Base-by-base conservation (phyloP, 1,140 invertebrate species). In the Lerema accius region DNA sequence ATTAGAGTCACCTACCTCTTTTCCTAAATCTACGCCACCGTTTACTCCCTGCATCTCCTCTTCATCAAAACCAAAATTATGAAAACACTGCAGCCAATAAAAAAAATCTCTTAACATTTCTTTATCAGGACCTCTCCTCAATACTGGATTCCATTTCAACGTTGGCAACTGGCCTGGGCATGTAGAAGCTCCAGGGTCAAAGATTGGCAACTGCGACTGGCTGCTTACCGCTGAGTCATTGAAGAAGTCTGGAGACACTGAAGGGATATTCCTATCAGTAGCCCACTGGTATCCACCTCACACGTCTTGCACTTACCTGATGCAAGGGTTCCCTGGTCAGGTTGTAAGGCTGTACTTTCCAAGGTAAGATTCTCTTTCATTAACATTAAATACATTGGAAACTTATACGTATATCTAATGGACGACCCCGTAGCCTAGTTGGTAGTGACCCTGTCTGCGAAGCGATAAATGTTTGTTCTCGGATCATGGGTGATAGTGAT, bases 141-240 rank as follows among this genome's bases (percentile, higher is more conserved):
- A 97, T 81, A 97, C 96, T 0, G 97, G 97, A 0, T 98, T 98
- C 80, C 96, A 97, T 82, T 98, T 98, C 91, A 97, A 97, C 88
- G 96, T 97, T 14, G 96, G 96, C 45, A 97, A 97, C 84, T 97
- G 96, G 96, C 96, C 96, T 0, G 96, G 96, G 1, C 96, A 97
- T 80, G 96, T 97, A 51, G 96, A 98, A 71, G 96, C 96, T 0
- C 95, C 95, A 0, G 96, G 96, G 0, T 95, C 95, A 0, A 94
- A 94, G 65, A 96, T 97, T 59, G 96, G 95, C 4, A 96, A 95
- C 32, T 97, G 96, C 82, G 95, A 97, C 82, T 97, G 96, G 96
- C 86, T 96, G 10, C 91, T 97, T 10, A 96, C 95, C 51, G 96
- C 95, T 55, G 95, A 96, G 67, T 94, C 95, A 2, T 88, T 98